A percentile compares a stretch with the other conserved stretches of the same genome.
Conservation (phyloP, 2,797 vertebrate species). For the Periparus ater region DNA sequence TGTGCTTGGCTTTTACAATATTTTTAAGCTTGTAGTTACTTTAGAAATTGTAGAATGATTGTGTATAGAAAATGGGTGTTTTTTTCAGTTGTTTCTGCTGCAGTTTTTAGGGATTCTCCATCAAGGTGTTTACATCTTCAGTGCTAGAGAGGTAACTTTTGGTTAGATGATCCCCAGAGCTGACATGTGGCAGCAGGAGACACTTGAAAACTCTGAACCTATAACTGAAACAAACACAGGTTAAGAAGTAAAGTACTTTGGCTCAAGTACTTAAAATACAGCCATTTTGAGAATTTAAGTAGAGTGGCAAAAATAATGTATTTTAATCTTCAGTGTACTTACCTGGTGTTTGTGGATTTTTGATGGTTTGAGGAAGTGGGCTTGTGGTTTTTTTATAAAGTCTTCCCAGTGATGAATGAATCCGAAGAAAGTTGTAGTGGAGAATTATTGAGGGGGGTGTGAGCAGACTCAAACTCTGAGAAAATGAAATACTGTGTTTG, state of each 20-base stretch:
- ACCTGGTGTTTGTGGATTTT: neutral
- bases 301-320: neutral
- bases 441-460: neutral
- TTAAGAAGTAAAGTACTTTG: neutral
- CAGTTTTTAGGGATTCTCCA: neutral
- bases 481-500: neutral
- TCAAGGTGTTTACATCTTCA: neutral
- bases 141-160: neutral
- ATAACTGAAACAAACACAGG: neutral
- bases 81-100: neutral
- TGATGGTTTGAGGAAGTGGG: accelerated
- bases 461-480: neutral
- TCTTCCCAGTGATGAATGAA: neutral
- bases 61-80: neutral
- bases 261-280: neutral
- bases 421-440: neutral
- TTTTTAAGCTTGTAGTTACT: neutral
- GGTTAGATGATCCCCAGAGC: neutral
- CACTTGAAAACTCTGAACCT: neutral
- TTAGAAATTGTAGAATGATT: neutral
- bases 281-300: neutral
- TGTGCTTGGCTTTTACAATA: neutral
- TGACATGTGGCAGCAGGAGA: neutral
- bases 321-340: neutral
- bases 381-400: accelerated